Percentiles rank a stretch among this genome's conserved stretches.
phyloP scores from a whole-genome alignment of 2,888 invertebrate species.

The Campoplex nolae region DNA sequence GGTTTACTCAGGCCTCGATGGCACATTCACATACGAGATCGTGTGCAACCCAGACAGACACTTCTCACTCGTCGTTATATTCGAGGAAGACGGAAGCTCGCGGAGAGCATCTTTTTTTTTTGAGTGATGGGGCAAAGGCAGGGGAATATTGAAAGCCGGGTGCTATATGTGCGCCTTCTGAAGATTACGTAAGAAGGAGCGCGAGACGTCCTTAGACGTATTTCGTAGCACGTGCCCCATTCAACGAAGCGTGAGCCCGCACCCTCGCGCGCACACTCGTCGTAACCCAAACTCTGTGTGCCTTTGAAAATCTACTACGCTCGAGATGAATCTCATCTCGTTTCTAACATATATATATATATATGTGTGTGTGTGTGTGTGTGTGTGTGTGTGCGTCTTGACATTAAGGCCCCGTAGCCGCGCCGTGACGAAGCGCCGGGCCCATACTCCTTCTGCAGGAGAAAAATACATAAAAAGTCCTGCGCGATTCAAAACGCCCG shows the following conservation, averaged over 20 bases:
- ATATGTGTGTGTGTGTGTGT: constrained; percentile 6
- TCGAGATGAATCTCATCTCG: constrained; percentile 33
- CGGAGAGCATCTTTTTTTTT: constrained; percentile 38
- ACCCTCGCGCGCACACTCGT: constrained; percentile 80
- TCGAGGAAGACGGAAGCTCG: constrained; percentile 30
- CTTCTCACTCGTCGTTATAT: constrained; percentile 34
- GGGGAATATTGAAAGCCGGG: constrained; percentile 21
- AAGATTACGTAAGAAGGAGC: constrained; percentile 65
- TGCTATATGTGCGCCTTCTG: constrained; percentile 51
- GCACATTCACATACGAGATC: neutral
- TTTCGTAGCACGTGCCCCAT: constrained; percentile 82
- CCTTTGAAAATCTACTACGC: constrained; percentile 16
- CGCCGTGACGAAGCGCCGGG: constrained; percentile 77
- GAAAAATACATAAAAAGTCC: constrained; percentile 48
- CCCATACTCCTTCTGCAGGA: constrained; percentile 70
- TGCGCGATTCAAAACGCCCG: constrained; percentile 50
- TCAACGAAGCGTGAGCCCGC: constrained; percentile 75
- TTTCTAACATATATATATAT: neutral
- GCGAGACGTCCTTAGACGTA: constrained; percentile 48
- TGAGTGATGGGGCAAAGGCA: constrained; percentile 1
- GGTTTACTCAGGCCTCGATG: constrained; percentile 59
- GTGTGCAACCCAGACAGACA: constrained; percentile 51
- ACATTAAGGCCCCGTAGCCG: constrained; percentile 72
- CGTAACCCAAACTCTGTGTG: constrained; percentile 49
- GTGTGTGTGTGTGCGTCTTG: constrained; percentile 21